These are phyloP conservation scores for Dolichoris vasculosae DNA, from an alignment of 1,140 invertebrate genomes.

Conservation along the genomic window DNA sequence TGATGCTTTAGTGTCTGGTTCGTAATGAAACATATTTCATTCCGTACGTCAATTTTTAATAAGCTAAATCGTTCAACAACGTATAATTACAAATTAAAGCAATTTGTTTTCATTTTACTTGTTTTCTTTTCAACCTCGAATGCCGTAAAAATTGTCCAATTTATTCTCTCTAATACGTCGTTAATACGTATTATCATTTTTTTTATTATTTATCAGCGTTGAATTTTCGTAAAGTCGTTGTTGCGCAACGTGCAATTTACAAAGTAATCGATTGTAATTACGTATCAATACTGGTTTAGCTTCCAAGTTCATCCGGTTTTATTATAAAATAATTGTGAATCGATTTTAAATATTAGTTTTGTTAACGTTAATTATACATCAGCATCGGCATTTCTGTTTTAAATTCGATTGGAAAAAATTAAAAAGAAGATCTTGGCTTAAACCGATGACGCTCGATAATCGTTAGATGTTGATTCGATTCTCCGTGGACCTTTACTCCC, in stretches of 20 bases:
- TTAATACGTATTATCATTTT: neutral
- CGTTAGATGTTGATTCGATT: conserved; percentile 1
- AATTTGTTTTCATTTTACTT: neutral
- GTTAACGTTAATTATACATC: too few relatives aligned
- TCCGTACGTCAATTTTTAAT: neutral
- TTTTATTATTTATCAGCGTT: neutral
- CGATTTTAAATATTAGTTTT: too few relatives aligned
- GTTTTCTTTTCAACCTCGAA: neutral
- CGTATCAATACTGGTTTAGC: too few relatives aligned
- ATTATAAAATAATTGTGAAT: too few relatives aligned
- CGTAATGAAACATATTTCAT: neutral
- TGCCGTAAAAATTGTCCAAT: neutral
- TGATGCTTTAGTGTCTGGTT: neutral
- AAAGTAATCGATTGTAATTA: too few relatives aligned
- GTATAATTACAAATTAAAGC: neutral
- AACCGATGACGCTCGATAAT: neutral
- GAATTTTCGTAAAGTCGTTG: too few relatives aligned
- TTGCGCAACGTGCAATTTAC: too few relatives aligned
- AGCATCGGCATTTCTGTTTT: too few relatives aligned
- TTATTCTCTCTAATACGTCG: neutral
- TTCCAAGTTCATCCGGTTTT: too few relatives aligned
- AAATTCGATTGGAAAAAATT: neutral
- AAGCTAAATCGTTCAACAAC: neutral
- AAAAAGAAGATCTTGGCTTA: neutral
- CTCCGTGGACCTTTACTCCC: neutral